These are phyloP conservation scores for Drosophila saltans DNA, from an alignment of 1,140 invertebrate species.

Conservation along the genomic window DNA sequence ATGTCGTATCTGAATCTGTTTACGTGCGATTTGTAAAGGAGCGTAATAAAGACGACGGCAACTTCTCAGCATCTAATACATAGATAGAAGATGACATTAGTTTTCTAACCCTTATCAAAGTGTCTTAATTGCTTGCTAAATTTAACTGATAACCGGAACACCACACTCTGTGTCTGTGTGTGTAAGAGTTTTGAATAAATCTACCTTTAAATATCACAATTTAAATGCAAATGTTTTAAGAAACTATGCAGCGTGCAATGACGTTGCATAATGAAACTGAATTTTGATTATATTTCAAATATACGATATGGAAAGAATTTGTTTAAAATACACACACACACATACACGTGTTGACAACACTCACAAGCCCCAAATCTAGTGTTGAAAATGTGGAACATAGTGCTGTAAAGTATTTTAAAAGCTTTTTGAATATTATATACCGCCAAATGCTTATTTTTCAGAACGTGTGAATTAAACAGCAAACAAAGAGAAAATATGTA, in stretches of 20 bases:
- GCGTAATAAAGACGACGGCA: constrained; percentile 32
- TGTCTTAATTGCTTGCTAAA: constrained; percentile 28
- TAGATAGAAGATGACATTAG: constrained; percentile 18
- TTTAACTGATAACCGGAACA: constrained; percentile 13
- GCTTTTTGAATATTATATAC: too few species aligned
- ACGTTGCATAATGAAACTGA: constrained; percentile 74
- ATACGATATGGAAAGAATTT: constrained; percentile 33
- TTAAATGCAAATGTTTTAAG: constrained; percentile 59
- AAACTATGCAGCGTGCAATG: constrained; percentile 39
- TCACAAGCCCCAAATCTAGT: too few species aligned
- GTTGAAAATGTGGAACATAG: neutral
- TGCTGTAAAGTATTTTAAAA: neutral
- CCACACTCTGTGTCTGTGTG: constrained; percentile 33
- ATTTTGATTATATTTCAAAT: constrained; percentile 36
- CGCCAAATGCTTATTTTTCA: too few species aligned
- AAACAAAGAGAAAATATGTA: too few species aligned
- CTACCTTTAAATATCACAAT: constrained; percentile 48
- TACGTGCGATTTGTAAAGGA: constrained; percentile 7
- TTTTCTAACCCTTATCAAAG: constrained; percentile 21
- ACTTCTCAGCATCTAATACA: constrained; percentile 54
- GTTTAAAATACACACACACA: constrained; percentile 53
- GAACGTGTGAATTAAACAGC: too few species aligned
- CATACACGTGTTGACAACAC: constrained; percentile 12
- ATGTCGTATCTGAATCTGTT: constrained; percentile 18
- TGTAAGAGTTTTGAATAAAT: neutral